Percentiles rank a stretch among this genome's conserved stretches.
These are phyloP conservation scores for Leptosomus discolor DNA, from an alignment of 2,113 vertebrate species.

Conservation along the genomic window DNA sequence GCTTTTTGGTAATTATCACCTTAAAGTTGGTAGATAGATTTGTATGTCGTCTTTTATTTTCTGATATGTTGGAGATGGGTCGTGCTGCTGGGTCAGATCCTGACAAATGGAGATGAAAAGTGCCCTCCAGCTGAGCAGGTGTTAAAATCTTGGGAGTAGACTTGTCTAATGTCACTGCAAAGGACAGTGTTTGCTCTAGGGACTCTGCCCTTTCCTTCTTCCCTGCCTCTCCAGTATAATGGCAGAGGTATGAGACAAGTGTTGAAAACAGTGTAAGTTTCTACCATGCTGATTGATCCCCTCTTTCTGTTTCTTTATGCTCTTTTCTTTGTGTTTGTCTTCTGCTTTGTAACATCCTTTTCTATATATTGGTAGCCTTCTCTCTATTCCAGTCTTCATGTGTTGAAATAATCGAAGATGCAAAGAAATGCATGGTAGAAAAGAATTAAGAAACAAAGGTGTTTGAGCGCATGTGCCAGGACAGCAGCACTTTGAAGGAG, in stretches of 20 bases:
- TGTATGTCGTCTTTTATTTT: neutral
- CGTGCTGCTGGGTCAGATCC: neutral
- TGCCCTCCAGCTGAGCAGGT: neutral
- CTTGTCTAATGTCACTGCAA: neutral
- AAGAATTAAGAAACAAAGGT: neutral
- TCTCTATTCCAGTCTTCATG: neutral
- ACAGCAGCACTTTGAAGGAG: neutral
- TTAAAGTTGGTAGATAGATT: neutral
- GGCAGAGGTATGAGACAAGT: neutral
- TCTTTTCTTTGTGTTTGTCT: neutral
- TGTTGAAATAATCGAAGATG: neutral
- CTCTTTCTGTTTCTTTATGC: neutral
- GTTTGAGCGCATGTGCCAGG: neutral
- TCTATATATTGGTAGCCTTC: neutral
- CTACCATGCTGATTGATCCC: rapidly evolving
- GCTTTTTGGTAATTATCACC: neutral
- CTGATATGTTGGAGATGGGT: neutral
- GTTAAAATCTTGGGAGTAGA: neutral
- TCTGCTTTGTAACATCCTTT: neutral
- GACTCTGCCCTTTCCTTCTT: neutral
- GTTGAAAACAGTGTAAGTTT: neutral
- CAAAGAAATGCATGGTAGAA: neutral
- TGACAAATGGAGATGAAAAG: neutral
- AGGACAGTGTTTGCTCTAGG: rapidly evolving
- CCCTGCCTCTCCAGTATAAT: neutral